Percentiles rank a stretch among this genome's conserved stretches.
Evolutionary conservation across 2,888 invertebrate genomes (phyloP).

Genomic region (Chymomyza fuscimana): DNA sequence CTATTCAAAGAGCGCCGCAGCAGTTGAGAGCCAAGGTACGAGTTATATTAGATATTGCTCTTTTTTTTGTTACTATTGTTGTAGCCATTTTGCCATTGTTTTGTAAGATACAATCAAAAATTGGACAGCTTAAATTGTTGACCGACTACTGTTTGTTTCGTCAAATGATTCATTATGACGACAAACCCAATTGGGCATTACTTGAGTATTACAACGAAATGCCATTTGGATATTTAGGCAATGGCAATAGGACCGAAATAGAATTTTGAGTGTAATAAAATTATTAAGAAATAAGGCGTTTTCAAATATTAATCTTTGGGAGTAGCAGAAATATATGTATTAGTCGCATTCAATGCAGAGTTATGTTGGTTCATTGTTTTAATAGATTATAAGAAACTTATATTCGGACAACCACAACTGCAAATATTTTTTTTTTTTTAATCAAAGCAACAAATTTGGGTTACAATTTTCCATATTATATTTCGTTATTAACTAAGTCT

Average conservation of each 20-base stretch:
- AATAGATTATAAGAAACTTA: too few relatives aligned
- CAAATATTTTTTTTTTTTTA: too few relatives aligned
- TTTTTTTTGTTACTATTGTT: background rate
- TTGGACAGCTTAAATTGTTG: slow-evolving; percentile 57
- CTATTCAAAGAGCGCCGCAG: slow-evolving; percentile 15
- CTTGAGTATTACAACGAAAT: slow-evolving; percentile 54
- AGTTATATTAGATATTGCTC: background rate
- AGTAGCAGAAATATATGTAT: background rate
- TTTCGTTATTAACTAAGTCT: too few relatives aligned
- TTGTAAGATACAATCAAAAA: slow-evolving; percentile 44
- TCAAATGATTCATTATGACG: slow-evolving; percentile 55
- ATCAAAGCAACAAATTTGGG: too few relatives aligned
- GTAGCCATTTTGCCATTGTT: slow-evolving; percentile 27
- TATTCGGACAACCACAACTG: too few relatives aligned
- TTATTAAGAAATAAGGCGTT: background rate
- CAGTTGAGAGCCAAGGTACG: background rate
- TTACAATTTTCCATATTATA: too few relatives aligned
- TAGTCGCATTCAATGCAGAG: too few relatives aligned
- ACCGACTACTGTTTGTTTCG: slow-evolving; percentile 62
- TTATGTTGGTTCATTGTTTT: too few relatives aligned
- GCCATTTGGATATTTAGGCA: slow-evolving; percentile 48
- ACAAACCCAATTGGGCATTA: background rate
- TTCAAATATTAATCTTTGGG: background rate
- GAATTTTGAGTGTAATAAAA: background rate
- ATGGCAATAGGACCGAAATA: background rate